phyloP scores from a whole-genome alignment of 2,113 vertebrate genomes.

The Hypocryptadius cinnamomeus region DNA sequence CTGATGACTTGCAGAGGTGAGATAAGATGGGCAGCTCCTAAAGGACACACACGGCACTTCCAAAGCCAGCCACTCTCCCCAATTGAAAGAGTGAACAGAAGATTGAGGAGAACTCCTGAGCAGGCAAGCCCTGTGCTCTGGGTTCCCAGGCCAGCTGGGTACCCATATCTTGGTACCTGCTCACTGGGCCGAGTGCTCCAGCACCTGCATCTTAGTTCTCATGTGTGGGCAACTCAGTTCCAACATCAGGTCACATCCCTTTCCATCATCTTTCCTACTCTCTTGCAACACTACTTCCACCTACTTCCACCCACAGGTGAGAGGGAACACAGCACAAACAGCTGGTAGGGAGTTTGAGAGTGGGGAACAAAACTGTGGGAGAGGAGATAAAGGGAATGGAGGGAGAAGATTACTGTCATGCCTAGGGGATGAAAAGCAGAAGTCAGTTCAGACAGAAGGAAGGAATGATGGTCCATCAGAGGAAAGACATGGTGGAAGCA shows the following conservation, averaged over 20 bases:
- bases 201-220: not conserved
- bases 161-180: not conserved
- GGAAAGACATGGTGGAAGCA: not conserved
- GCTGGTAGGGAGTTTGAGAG: not conserved
- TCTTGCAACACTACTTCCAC: not conserved
- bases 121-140: not conserved
- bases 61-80: not conserved
- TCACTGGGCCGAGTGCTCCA: rapidly evolving
- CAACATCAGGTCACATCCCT: not conserved
- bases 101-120: not conserved
- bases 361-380: not conserved
- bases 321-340: not conserved
- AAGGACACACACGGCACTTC: not conserved
- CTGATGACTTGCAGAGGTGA: not conserved
- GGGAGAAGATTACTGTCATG: not conserved
- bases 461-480: not conserved
- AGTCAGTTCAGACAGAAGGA: not conserved
- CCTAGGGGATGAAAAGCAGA: not conserved
- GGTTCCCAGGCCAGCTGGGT: not conserved
- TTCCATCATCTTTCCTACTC: not conserved
- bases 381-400: not conserved
- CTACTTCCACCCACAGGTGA: not conserved
- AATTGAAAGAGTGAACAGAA: not conserved
- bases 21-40: not conserved
- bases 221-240: rapidly evolving